Evolutionary conservation across 2,888 invertebrate genomes (phyloP).

Genomic region (Drosophila demipolita): DNA sequence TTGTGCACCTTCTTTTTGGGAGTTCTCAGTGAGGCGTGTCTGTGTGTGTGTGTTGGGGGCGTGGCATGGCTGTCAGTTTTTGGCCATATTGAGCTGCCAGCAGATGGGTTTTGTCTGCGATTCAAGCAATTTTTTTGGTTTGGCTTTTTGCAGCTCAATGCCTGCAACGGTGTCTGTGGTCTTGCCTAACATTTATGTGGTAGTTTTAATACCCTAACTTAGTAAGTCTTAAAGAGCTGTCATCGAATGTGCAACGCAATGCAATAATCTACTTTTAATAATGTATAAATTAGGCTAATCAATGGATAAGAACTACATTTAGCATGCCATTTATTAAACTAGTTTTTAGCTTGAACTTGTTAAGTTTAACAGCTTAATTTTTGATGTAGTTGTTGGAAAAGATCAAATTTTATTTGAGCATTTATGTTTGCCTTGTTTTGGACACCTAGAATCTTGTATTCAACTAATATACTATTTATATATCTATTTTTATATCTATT

Average conservation of each 20-base stretch:
- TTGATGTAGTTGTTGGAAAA: no score
- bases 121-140: constrained; percentile 29
- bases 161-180: constrained; percentile 67
- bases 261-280: neutral
- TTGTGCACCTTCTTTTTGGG: constrained; percentile 61
- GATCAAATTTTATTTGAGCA: no score
- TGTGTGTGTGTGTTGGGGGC: constrained; percentile 23
- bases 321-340: neutral
- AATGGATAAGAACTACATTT: neutral
- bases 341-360: no score
- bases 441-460: no score
- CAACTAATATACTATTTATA: neutral
- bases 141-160: constrained; percentile 36
- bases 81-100: constrained; percentile 62
- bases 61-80: constrained; percentile 65
- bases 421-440: no score
- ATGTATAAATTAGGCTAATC: rapidly evolving
- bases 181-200: constrained; percentile 74
- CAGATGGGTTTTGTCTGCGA: constrained; percentile 77
- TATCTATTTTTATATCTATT: neutral
- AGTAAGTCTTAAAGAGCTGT: neutral
- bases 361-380: no score
- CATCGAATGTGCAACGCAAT: neutral
- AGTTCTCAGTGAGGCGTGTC: neutral
- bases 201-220: constrained; percentile 30